Evolutionary conservation across 2,797 vertebrate species (phyloP), one percentile per base, ranked within the genome.

Genomic region (Neosalanx taihuensis): DNA sequence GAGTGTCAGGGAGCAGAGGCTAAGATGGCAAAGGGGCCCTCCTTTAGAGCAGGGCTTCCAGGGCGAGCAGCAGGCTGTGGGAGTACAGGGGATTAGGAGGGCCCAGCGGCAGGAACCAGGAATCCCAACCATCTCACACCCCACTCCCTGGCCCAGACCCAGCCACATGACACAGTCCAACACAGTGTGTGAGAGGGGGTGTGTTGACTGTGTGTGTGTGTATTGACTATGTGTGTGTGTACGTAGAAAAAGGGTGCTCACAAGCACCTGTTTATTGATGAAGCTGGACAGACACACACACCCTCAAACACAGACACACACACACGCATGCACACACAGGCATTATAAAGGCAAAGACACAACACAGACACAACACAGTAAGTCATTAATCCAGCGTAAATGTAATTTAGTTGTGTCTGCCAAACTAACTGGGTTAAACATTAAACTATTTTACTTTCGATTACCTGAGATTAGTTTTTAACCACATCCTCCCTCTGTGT

Each of bases 101-200:
- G 85, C 84, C 84, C 77, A 86, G 86, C 87, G 77, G 87, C 87
- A 90, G 89, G 67, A 89, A 90, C 81, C 84, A 90, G 82, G 89
- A 91, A 91, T 91, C 87, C 76, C 81, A 91, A 89, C 88, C 90
- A 91, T 90, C 85, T 90, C 87, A 87, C 89, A 90, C 90, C 86
- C 85, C 76, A 75, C 85, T 88, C 87, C 51, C 51, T 58, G 29
- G 18, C 82, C 76, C 83, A 83, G 87, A 75, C 77, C 83, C 72
- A 41, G 83, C 83, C 87, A 90, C 86, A 90, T 90, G 89, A 90
- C 89, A 77, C 83, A 82, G 76, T 83, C 81, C 66, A 76, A 84
- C 82, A 87, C 30, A 17, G 31, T 66, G 31, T 58, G 3, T 60
- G 20, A 41, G 33, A 5, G 33, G 33, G 33, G 33, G 33, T 2